Evolutionary conservation across 1,140 invertebrate genomes (phyloP), one percentile per base, ranked within the genome.

Genomic region (Apolygus lucorum): DNA sequence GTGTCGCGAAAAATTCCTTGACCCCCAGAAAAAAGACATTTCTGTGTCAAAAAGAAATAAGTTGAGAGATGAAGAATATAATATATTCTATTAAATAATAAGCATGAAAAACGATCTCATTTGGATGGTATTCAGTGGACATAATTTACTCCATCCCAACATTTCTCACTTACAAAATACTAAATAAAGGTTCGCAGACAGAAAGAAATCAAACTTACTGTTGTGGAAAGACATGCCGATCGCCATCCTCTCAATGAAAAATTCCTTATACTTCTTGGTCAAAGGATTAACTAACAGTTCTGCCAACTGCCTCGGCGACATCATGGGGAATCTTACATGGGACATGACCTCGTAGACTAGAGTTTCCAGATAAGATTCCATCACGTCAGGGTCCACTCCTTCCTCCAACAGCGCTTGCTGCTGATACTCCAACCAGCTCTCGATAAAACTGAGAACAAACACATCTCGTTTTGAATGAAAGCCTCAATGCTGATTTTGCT

Each of bases 291-390:
- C 79, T 21, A 94, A 76, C 26, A 96, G 75, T 74, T 90, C 87
- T 0, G 91, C 90, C 67, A 96, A 76, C 77, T 95, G 90, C 25
- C 87, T 80, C 0, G 91, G 90, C 49, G 88, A 88, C 90, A 97
- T 95, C 93, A 96, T 95, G 13, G 93, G 91, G 79, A 95, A 96
- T 72, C 93, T 81, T 42, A 96, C 86, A 69, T 89, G 85, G 1
- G 84, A 82, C 83, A 95, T 89, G 0, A 91, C 85, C 62, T 87
- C 82, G 49, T 86, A 80, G 8, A 93, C 87, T 0, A 93, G 77
- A 28, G 85, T 82, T 70, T 85, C 82, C 79, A 90, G 82, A 27
- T 86, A 84, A 1, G 78, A 73, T 67, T 86, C 82, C 4, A 82
- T 75, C 49, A n/a, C 24, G 2, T 72, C 68, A 1, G 87, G 83